Evolutionary conservation across 37 sponge, comb jelly and placozoan genomes (phyloP).

Genomic region (Agelas oroides): DNA sequence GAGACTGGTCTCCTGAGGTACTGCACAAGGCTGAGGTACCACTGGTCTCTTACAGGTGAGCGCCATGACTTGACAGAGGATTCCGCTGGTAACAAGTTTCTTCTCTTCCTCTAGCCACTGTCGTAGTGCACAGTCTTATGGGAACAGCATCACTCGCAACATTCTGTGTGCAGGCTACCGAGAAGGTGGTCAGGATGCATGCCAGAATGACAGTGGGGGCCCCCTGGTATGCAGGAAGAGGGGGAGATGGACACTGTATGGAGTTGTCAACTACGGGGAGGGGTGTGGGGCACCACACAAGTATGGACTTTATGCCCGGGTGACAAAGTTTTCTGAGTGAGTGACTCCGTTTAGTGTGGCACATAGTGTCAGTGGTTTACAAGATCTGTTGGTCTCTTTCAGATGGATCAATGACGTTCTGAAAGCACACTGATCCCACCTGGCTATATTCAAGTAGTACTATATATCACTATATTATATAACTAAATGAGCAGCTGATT

Average conservation of each 20-base stretch:
- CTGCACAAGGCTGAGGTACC: constrained; percentile 49
- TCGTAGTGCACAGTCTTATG: constrained; percentile 15
- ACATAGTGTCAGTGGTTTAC: neutral
- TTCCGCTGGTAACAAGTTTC: too few species aligned
- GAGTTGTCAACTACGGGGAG: constrained; percentile 48
- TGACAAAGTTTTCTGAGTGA: constrained; percentile 17
- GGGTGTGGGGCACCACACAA: constrained; percentile 54
- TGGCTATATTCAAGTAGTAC: too few species aligned
- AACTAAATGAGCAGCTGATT: too few species aligned
- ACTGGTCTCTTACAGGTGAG: constrained; percentile 41
- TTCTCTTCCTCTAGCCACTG: constrained; percentile 13
- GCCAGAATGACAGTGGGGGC: constrained; percentile 77
- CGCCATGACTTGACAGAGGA: neutral
- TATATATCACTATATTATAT: too few species aligned
- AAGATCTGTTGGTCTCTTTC: too few species aligned
- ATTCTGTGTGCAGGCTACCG: constrained; percentile 51
- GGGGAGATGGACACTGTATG: constrained; percentile 45
- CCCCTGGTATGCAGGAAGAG: constrained; percentile 51
- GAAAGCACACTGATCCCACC: neutral
- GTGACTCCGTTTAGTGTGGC: neutral
- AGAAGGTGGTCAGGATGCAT: constrained; percentile 45
- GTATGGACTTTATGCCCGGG: constrained; percentile 62
- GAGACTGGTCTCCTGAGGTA: constrained; percentile 25
- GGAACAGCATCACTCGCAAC: constrained; percentile 8
- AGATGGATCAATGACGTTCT: constrained; percentile 19